These are phyloP conservation scores for Gobio gobio DNA, from an alignment of 2,113 vertebrate genomes.

Conservation along the genomic window DNA sequence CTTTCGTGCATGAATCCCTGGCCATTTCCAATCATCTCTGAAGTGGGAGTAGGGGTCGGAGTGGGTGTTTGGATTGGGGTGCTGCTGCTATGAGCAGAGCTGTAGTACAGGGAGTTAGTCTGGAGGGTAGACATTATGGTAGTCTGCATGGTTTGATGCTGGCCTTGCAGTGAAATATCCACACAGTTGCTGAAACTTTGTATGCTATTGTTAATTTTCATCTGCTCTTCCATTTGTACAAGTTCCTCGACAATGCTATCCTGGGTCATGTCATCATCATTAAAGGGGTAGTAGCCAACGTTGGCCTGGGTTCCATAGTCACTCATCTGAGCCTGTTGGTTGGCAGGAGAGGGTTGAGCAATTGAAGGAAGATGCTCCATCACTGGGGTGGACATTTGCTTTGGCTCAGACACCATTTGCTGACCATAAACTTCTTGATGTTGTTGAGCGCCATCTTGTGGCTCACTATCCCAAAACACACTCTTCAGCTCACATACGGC, in stretches of 20 bases:
- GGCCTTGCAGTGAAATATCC: slow-evolving; percentile 79
- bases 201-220: slow-evolving; percentile 86
- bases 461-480: slow-evolving; percentile 75
- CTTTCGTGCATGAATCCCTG: slow-evolving; percentile 88
- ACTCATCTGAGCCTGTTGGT: slow-evolving; percentile 80
- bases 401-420: slow-evolving; percentile 80
- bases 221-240: slow-evolving; percentile 98
- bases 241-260: slow-evolving; percentile 99
- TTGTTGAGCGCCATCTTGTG: slow-evolving; percentile 39
- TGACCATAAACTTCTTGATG: slow-evolving; percentile 72
- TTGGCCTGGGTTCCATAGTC: slow-evolving; percentile 81
- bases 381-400: slow-evolving; percentile 70
- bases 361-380: slow-evolving; percentile 70
- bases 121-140: slow-evolving; percentile 78
- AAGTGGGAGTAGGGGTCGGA: slow-evolving; percentile 86
- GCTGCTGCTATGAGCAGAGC: slow-evolving; percentile 81
- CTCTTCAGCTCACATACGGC: slow-evolving; percentile 81
- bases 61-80: slow-evolving; percentile 87
- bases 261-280: slow-evolving; percentile 97
- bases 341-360: slow-evolving; percentile 76
- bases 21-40: slow-evolving; percentile 86
- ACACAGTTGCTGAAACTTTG: slow-evolving; percentile 81
- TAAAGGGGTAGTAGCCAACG: slow-evolving; percentile 90
- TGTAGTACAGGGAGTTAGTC: slow-evolving; percentile 80
- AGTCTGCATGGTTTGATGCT: slow-evolving; percentile 74